These are phyloP conservation scores for Chiroxiphia lanceolata DNA, from an alignment of 2,797 vertebrate genomes.

Conservation along the genomic window DNA sequence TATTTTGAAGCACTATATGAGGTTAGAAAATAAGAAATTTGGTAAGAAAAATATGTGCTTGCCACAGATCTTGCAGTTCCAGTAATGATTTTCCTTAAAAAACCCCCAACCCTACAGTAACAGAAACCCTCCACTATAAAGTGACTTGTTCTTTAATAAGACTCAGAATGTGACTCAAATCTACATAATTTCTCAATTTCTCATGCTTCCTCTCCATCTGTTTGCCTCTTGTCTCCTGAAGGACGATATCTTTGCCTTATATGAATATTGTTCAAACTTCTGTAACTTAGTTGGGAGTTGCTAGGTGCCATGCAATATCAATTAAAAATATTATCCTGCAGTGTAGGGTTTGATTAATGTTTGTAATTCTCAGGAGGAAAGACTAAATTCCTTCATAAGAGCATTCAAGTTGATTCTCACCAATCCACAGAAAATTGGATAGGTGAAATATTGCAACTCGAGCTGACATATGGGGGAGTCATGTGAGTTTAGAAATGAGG, in stretches of 20 bases:
- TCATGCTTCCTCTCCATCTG: not conserved
- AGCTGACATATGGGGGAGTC: not conserved
- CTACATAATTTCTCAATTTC: not conserved
- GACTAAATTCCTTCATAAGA: not conserved
- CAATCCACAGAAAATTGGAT: conserved; percentile 13
- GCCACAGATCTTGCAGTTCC: not conserved
- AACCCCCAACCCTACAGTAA: not conserved
- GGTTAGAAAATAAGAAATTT: not conserved
- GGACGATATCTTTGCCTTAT: not conserved
- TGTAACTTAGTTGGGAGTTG: not conserved
- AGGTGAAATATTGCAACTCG: not conserved
- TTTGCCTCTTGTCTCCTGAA: not conserved
- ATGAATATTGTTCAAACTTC: not conserved
- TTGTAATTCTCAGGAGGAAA: not conserved
- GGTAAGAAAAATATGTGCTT: not conserved
- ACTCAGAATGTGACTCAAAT: not conserved
- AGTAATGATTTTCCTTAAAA: not conserved
- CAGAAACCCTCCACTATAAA: not conserved
- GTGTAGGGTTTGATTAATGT: not conserved
- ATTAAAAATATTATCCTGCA: conserved; percentile 11
- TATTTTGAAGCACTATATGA: not conserved
- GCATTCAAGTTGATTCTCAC: not conserved
- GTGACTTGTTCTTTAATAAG: not conserved
- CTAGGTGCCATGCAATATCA: not conserved
- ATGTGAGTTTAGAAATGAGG: not conserved